Evolutionary conservation across 2,797 vertebrate genomes (phyloP).

Genomic region (Sparidentex hasta): DNA sequence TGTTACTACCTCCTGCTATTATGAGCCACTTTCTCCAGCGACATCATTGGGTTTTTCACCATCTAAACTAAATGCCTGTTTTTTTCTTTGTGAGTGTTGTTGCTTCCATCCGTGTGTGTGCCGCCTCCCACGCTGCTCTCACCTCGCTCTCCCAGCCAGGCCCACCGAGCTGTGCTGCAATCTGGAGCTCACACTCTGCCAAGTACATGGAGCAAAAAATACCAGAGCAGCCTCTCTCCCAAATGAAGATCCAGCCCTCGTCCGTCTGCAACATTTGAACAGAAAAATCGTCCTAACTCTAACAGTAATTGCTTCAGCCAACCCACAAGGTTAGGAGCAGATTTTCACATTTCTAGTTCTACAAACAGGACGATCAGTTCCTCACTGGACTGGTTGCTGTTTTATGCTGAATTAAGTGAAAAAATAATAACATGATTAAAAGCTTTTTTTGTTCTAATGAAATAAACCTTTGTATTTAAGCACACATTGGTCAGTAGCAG

Average conservation of each 20-base stretch:
- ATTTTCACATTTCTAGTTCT: background rate
- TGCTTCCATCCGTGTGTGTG: background rate
- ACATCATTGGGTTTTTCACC: background rate
- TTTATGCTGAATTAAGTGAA: background rate
- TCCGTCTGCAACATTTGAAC: background rate
- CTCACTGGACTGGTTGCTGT: background rate
- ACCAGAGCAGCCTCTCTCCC: background rate
- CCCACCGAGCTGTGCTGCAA: slow-evolving; percentile 64
- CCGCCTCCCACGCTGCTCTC: slow-evolving; percentile 55
- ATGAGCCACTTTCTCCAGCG: background rate
- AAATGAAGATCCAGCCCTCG: background rate
- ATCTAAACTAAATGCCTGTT: background rate
- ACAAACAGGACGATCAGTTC: background rate
- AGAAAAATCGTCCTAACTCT: background rate
- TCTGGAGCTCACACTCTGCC: slow-evolving; percentile 66
- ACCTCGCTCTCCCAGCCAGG: slow-evolving; percentile 41
- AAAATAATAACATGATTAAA: background rate
- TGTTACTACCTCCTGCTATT: slow-evolving; percentile 1
- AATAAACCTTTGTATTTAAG: no score
- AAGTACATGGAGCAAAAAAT: slow-evolving; percentile 16
- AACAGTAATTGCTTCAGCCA: background rate
- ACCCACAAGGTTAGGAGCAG: background rate
- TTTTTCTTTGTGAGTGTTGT: background rate
- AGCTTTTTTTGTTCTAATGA: background rate
- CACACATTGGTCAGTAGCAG: no score